Base-by-base conservation (phyloP, 2,888 invertebrate genomes). In the Dendrolimus pini region DNA sequence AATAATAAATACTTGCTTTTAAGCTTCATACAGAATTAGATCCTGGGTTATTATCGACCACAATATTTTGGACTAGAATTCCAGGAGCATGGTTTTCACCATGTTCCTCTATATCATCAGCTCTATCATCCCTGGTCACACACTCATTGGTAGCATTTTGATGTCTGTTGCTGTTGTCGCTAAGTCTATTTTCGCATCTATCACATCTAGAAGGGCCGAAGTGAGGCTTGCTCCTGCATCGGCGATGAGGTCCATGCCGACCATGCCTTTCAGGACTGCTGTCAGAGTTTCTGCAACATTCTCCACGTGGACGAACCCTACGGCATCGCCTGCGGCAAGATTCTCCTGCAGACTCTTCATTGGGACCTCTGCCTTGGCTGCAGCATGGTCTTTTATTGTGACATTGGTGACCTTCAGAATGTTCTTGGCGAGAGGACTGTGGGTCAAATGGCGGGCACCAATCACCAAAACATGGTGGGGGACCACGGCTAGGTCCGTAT, bases 11-110 rank as follows among this genome's bases (percentile, higher is more conserved):
- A 47, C 3, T 10, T 9, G 6, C 3, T 47, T 30, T 2, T 47
- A 9, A 47, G 0, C 9, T 47, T 47, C 47, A 47, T 8, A 47
- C 47, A 56, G 71, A 70, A 56, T 62, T 65, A 53, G 69, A 71
- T 9, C 71, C 65, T 1, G 69, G 59, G 1, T 59, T 58, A 53
- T 59, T 69, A 55, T 72, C 74, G n/a, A 71, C 63, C 54, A 71
- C 62, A 56, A 69, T 68, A 55, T 65, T 63, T 56, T 69, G 69
- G 13, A 68, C 64, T 47, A 68, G 64, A 10, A 71, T 56, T 53
- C 18, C 60, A 55, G 58, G 68, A 63, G 54, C 65, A 64, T 52
- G 59, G 61, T 63, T 57, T 52, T 47, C 47, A 47, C 9, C 47
- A 47, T 47, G 9, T 10, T 47, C 47, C 6, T 47, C 47, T 9